Base-by-base conservation (phyloP, 2,888 invertebrate species). In the Lypha dubia region DNA sequence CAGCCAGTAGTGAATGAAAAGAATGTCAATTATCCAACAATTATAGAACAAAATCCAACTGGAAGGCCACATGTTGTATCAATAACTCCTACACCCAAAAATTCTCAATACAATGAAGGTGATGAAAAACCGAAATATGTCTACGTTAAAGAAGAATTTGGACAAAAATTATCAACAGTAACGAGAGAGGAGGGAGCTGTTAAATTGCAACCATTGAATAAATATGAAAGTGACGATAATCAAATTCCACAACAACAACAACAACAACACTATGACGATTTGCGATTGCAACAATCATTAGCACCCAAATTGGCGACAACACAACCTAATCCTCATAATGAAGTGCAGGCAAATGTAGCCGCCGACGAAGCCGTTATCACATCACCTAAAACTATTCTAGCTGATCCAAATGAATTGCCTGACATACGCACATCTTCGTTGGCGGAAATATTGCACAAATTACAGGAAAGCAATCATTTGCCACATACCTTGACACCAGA, bases 401-500 rank as follows among this genome's bases (percentile, higher is more conserved):
- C 83, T 13, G 89, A 90, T 79, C 87, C 87, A 3, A 90, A 91
- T 87, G 90, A 89, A 83, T 83, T 91, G 82, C 91, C 91, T 2
- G 92, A 93, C 83, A 91, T 92, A 62, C 89, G 88, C 53, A 90
- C 90, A n/a, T 88, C 91, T 1, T 92, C 92, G n/a, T 88, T 95
- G 49, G 92, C 93, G 0, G 93, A 95, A 86, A 94, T 97, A 84
- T 89, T 96, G 49, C 95, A 95, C 89, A 95, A 96, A 79, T 92
- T 96, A 35, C 96, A 96, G 90, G 93, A 95, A 20, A 95, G 95
- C 87, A 96, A 96, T 91, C 95, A 95, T 58, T 93, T 97, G 87
- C 96, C 97, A 0, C 95, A 95, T 87, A 95, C 94, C 9, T 93
- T 97, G 32, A 96, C 95, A 5, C 94, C 95, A 71, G 95, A 96